Evolutionary conservation across 2,113 vertebrate species (phyloP).

Genomic region (Romanogobio albipinnatus): DNA sequence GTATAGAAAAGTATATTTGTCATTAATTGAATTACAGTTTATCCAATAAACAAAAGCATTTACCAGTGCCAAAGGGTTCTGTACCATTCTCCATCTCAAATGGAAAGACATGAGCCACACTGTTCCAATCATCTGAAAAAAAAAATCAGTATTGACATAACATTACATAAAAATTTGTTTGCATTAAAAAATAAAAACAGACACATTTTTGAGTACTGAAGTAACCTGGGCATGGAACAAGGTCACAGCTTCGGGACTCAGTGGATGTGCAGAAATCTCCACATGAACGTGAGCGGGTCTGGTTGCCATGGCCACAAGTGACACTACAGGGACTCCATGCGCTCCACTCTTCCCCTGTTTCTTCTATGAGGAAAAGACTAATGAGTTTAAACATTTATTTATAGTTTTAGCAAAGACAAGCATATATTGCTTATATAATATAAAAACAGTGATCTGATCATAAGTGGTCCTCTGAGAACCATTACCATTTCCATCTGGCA

Average conservation of each 20-base stretch:
- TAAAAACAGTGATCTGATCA: background rate
- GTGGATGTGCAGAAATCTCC: conserved; percentile 86
- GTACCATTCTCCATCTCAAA: conserved; percentile 81
- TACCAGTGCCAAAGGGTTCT: conserved; percentile 83
- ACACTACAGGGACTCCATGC: conserved; percentile 87
- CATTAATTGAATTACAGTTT: no score
- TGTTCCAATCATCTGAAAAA: conserved; percentile 72
- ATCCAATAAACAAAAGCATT: conserved; percentile 51
- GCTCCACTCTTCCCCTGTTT: conserved; percentile 87
- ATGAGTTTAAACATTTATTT: background rate
- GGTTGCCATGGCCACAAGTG: conserved; percentile 83
- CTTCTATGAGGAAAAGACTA: conserved; percentile 55
- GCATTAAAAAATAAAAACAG: background rate
- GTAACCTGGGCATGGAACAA: conserved; percentile 83
- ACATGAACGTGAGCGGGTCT: conserved; percentile 85
- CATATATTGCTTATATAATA: background rate
- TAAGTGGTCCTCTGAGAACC: background rate
- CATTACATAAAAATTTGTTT: background rate
- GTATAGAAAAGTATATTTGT: no score
- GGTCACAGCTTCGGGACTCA: conserved; percentile 81
- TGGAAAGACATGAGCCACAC: conserved; percentile 71
- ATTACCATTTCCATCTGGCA: background rate
- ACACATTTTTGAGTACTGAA: background rate
- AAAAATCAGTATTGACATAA: conserved; percentile 1
- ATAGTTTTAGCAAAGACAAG: background rate